Percentiles rank a stretch among this genome's conserved stretches.
These are phyloP conservation scores for Jordanella pulchra DNA, from an alignment of 2,797 vertebrate genomes.

Conservation along the genomic window DNA sequence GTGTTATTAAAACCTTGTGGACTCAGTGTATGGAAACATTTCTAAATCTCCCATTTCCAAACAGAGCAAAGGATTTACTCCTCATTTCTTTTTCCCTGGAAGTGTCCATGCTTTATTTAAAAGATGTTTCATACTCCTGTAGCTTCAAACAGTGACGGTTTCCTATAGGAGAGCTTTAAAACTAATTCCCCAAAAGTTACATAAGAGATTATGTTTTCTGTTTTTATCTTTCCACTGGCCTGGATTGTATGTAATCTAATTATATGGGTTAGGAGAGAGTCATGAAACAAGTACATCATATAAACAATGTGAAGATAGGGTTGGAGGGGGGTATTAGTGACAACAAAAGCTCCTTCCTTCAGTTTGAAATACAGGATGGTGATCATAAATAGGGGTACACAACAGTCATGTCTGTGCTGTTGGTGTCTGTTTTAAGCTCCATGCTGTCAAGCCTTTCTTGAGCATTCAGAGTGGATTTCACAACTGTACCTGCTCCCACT, in stretches of 20 bases:
- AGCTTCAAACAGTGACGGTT: conserved; percentile 21
- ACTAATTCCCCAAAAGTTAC: conserved; percentile 47
- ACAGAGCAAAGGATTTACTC: background rate
- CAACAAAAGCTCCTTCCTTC: background rate
- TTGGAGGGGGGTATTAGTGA: no score
- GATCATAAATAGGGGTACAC: conserved; percentile 24
- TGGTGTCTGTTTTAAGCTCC: conserved; percentile 13
- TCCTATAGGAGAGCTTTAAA: conserved; percentile 26
- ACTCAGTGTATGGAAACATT: background rate
- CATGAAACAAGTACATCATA: background rate
- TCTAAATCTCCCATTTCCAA: background rate
- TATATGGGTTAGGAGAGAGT: background rate
- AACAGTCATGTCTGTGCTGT: conserved; percentile 5
- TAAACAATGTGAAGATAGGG: background rate
- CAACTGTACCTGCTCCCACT: conserved; percentile 24
- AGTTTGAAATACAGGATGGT: conserved; percentile 13
- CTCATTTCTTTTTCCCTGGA: background rate
- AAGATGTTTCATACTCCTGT: conserved; percentile 21
- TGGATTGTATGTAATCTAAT: conserved; percentile 43
- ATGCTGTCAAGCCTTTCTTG: conserved; percentile 15
- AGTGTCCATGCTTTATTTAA: conserved; percentile 11
- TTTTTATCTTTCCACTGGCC: conserved; percentile 40
- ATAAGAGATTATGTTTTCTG: conserved; percentile 60
- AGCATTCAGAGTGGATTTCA: conserved; percentile 22
- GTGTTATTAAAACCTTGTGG: background rate